Conservation (phyloP, 2,113 vertebrate species). For the Pangasianodon hypophthalmus region DNA sequence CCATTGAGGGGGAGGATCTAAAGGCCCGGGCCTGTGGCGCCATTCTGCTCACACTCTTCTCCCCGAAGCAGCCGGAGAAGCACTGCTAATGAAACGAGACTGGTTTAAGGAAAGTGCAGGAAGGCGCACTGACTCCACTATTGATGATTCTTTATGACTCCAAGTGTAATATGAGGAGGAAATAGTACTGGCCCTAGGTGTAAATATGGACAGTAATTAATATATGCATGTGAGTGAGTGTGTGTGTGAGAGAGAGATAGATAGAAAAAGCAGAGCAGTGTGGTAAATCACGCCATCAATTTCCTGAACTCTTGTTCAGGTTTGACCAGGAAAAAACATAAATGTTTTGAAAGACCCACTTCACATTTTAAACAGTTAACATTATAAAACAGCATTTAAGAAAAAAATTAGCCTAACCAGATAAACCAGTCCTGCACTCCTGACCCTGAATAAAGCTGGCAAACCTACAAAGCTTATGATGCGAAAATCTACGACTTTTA, state of each 20-base stretch:
- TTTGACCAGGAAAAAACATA: not conserved
- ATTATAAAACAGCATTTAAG: not conserved
- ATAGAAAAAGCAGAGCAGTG: slow-evolving; percentile 2
- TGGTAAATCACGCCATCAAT: slow-evolving; percentile 41
- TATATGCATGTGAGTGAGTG: slow-evolving; percentile 47
- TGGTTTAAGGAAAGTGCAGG: slow-evolving; percentile 59
- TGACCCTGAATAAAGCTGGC: not conserved
- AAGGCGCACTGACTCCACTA: slow-evolving; percentile 38
- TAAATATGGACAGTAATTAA: slow-evolving; percentile 39
- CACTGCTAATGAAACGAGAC: slow-evolving; percentile 63
- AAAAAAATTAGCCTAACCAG: not conserved
- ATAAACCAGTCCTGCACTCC: not conserved
- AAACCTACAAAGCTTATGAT: not conserved
- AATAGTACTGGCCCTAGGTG: slow-evolving; percentile 16
- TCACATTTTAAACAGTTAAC: not conserved
- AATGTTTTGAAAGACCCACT: not conserved
- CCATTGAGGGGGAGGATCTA: slow-evolving; percentile 81
- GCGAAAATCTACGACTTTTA: not conserved
- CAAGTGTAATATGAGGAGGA: slow-evolving; percentile 26
- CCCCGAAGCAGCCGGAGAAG: slow-evolving; percentile 63
- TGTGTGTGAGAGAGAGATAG: slow-evolving; percentile 38
- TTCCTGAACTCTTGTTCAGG: not conserved
- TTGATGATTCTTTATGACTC: slow-evolving; percentile 23
- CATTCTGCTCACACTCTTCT: slow-evolving; percentile 76
- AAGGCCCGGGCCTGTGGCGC: slow-evolving; percentile 74